Percentiles rank a stretch among this genome's conserved stretches.
Conservation (phyloP, 2,888 invertebrate genomes). For the Germaria angustata region DNA sequence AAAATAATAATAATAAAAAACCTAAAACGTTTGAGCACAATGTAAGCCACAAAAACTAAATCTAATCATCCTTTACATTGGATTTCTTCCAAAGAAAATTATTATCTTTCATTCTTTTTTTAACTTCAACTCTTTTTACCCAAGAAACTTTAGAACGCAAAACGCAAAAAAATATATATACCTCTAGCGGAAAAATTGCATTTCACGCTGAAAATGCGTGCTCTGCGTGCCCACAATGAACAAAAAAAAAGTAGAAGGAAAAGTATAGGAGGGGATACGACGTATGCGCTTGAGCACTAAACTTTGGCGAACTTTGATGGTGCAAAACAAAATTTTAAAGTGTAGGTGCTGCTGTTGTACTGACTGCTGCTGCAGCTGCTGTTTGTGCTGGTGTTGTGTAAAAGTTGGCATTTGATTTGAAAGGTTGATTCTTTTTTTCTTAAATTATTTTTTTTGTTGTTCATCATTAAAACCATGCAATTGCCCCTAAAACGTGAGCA, state of each 20-base stretch:
- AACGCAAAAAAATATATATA: conserved; percentile 57
- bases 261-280: not conserved
- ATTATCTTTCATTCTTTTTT: not conserved
- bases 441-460: conserved; percentile 11
- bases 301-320: conserved; percentile 30
- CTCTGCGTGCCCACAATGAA: conserved; percentile 74
- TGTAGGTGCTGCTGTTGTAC: conserved; percentile 58
- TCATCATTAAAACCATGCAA: conserved; percentile 56
- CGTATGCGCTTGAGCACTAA: conserved; percentile 28
- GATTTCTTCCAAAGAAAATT: conserved; percentile 50
- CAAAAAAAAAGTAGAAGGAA: not conserved
- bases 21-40: not conserved
- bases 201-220: conserved; percentile 79
- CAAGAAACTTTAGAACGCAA: not conserved
- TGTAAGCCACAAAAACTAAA: conserved; percentile 2
- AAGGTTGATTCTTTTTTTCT: conserved; percentile 24
- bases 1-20: not conserved
- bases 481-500: conserved; percentile 66
- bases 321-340: conserved; percentile 12
- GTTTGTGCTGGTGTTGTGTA: not conserved
- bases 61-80: conserved; percentile 37
- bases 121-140: not conserved
- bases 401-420: conserved; percentile 40
- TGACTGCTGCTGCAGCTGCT: conserved; percentile 2
- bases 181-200: conserved; percentile 77